Conservation (phyloP, 2,797 vertebrate genomes). For the Amphiprion clarkii region DNA sequence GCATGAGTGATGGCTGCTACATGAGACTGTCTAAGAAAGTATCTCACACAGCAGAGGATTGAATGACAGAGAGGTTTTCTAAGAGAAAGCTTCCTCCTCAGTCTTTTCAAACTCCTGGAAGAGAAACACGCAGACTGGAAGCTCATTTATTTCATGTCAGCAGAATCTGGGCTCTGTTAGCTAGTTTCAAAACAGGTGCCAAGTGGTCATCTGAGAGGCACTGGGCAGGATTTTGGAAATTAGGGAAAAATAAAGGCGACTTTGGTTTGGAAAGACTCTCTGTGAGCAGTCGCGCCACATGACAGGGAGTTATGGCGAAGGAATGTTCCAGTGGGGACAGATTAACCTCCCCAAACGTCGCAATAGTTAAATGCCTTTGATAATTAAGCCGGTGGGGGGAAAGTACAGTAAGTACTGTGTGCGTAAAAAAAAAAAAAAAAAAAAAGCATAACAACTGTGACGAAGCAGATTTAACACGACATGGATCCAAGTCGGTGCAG, state of each 20-base stretch:
- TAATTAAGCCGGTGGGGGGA: constrained; percentile 47
- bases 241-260: constrained; percentile 47
- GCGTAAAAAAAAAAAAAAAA: constrained; percentile 18
- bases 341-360: constrained; percentile 80
- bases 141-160: constrained; percentile 28
- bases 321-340: constrained; percentile 81
- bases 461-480: constrained; percentile 28
- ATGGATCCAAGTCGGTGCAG: not conserved
- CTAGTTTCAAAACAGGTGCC: constrained; percentile 38
- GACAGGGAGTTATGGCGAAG: constrained; percentile 72
- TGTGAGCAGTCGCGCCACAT: constrained; percentile 66
- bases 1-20: constrained; percentile 16
- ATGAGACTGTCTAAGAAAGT: constrained; percentile 41
- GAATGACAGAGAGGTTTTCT: constrained; percentile 38
- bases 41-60: constrained; percentile 21
- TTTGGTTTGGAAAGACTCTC: constrained; percentile 58
- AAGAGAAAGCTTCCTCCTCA: constrained; percentile 16
- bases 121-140: constrained; percentile 5
- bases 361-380: constrained; percentile 68
- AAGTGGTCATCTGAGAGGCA: constrained; percentile 60
- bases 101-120: constrained; percentile 5
- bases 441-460: constrained; percentile 33
- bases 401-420: constrained; percentile 60
- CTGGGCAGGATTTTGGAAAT: constrained; percentile 46
- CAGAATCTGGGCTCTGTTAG: constrained; percentile 23